Base-by-base conservation (phyloP, 2,797 vertebrate genomes). In the Mastacembelus armatus region DNA sequence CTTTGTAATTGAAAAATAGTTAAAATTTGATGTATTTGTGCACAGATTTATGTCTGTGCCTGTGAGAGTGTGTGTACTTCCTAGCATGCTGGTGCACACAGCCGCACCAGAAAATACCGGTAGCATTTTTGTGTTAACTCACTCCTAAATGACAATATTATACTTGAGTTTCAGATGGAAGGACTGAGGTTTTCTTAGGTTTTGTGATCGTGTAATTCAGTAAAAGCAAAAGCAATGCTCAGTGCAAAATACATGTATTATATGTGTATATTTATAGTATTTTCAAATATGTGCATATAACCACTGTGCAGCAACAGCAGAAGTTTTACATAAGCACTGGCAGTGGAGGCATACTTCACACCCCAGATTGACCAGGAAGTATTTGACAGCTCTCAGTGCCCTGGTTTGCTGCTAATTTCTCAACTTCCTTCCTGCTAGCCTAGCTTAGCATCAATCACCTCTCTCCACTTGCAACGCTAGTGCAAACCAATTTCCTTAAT, bases 401-500 rank as follows among this genome's bases (percentile, higher is more conserved):
- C 88, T 80, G 87, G 85, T 84, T 78, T 77, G 82, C 85, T 5
- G 71, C 80, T 89, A 88, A 92, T 89, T 91, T 91, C 87, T 88
- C 77, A 71, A 86, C 86, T 91, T 94, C 92, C 92, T 93, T 93
- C 92, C 90, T 90, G 81, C 89, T 91, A 88, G 78, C 88, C 78
- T 85, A 91, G 89, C 85, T 92, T 92, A 91, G 91, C 89, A 92
- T 93, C 91, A 91, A 89, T 91, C 87, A 90, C 86, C 77, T 80
- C 85, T 71, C 85, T 78, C 74, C 81, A 82, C 86, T 83, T 44
- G 38, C 80, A 71, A 78, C 33, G 44, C 85, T 75, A 80, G 79
- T 81, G 88, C 88, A 89, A 91, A 90, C 89, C 88, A 91, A 91
- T 93, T 93, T 91, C 92, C 88, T 88, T 91, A 91, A 88, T 90